Percentiles rank a stretch among this genome's conserved stretches.
Conservation (phyloP, 2,113 vertebrate species). For the Forbesichthys papilliferus region DNA sequence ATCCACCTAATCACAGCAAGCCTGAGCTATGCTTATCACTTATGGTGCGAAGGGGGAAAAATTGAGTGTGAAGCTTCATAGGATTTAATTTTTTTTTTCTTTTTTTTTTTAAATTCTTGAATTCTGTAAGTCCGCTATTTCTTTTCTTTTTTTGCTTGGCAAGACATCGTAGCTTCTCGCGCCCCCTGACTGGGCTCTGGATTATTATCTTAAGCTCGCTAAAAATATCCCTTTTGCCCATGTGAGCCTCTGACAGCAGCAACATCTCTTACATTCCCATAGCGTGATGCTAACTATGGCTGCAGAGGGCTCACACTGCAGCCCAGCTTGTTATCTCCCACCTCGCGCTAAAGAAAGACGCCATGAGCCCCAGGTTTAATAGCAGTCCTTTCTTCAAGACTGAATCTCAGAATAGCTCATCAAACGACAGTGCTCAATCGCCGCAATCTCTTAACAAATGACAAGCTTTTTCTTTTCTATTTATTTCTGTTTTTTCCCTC, state of each 20-base stretch:
- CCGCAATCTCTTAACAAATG: too few species aligned
- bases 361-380: not conserved
- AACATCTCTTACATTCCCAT: slow-evolving; percentile 72
- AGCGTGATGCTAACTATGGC: slow-evolving; percentile 63
- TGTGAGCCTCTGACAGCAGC: slow-evolving; percentile 73
- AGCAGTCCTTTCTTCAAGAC: slow-evolving; percentile 24
- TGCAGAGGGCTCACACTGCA: slow-evolving; percentile 53
- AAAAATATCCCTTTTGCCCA: slow-evolving; percentile 76
- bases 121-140: slow-evolving; percentile 46
- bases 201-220: slow-evolving; percentile 78
- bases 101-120: slow-evolving; percentile 13
- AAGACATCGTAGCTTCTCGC: slow-evolving; percentile 50
- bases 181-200: slow-evolving; percentile 55
- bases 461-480: slow-evolving; percentile 7
- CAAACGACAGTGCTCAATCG: slow-evolving; percentile 31
- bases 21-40: slow-evolving; percentile 23
- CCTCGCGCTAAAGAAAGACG: not conserved
- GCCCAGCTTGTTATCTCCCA: slow-evolving; percentile 63
- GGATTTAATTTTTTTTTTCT: too few species aligned
- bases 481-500: not conserved
- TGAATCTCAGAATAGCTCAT: slow-evolving; percentile 46
- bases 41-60: slow-evolving; percentile 14
- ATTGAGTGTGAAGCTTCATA: too few species aligned
- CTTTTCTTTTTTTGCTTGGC: slow-evolving; percentile 61
- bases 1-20: not conserved